Evolutionary conservation across 2,113 vertebrate genomes (phyloP), one percentile per base, ranked within the genome.

Genomic region (Daboia siamensis): DNA sequence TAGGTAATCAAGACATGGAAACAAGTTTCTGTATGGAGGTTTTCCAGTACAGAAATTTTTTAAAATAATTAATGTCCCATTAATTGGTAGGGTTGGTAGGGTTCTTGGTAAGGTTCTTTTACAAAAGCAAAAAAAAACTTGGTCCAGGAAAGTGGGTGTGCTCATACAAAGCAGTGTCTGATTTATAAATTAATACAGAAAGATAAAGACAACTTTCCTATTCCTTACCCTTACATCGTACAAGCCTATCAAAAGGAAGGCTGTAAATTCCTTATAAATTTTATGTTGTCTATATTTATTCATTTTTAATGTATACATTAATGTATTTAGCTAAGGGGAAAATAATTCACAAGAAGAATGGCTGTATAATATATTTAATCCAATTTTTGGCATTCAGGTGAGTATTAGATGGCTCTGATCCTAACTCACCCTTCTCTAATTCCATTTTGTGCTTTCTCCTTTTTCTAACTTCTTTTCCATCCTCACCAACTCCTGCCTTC

Each of bases 181-280:
- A 96, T 59, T 94, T 93, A 91, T 91, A 93, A 92, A 56, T 20
- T 56, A 56, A 56, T 92, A 89, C 93, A 59, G 74, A 80, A 94
- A 80, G 48, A 93, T 91, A 96, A 95, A 95, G 80, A 94, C 94
- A 95, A 84, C 56, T 94, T 95, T 93, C 86, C 91, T 96, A 96
- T 95, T 94, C 55, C 51, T 39, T 56, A n/a, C 94, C 96, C 95
- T 94, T 74, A 74, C 2, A 33, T 13, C 17, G 29, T 74, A 89
- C 29, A 94, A 96, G 94, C 95, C 96, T 96, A 95, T 94, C 95
- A 94, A 96, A 95, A 92, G 59, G 94, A 96, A 96, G 94, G 94
- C 93, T 97, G 93, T 96, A 96, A 96, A 95, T 94, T 21, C 94
- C 94, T 96, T 94, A 93, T 95, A 95, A 94, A 92, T 96, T 95